These are phyloP conservation scores for Lophotriccus pileatus DNA, from an alignment of 2,797 vertebrate species.

Conservation along the genomic window DNA sequence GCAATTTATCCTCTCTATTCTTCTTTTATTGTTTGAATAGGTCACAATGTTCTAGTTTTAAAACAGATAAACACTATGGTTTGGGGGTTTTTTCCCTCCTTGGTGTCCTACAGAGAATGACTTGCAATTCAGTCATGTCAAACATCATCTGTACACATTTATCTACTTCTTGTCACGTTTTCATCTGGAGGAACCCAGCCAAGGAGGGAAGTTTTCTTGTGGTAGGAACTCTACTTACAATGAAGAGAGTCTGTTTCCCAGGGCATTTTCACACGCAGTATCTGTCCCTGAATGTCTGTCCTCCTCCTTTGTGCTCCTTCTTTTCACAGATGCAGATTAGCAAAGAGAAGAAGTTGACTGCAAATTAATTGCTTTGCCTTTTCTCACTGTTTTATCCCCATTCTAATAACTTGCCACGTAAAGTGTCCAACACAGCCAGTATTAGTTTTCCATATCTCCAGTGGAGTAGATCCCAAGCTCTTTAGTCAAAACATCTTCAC, in stretches of 20 bases:
- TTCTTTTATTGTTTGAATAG: neutral
- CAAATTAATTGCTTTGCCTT: conserved; percentile 21
- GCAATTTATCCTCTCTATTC: neutral
- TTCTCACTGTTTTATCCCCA: neutral
- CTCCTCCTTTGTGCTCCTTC: neutral
- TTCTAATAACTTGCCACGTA: fast-evolving
- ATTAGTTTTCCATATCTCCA: neutral
- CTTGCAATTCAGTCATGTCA: neutral
- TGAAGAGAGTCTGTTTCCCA: neutral
- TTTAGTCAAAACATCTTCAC: neutral
- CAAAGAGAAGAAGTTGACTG: neutral
- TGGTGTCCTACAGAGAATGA: neutral
- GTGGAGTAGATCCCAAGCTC: neutral
- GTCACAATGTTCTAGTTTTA: neutral
- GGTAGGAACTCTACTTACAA: neutral
- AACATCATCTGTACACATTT: neutral
- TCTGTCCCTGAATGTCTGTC: neutral
- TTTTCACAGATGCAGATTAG: neutral
- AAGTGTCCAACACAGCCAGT: neutral
- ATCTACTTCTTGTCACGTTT: neutral
- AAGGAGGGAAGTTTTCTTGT: neutral
- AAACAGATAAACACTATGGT: neutral
- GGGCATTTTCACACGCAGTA: neutral
- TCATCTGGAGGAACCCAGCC: neutral
- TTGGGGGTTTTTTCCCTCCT: fast-evolving